phyloP scores from a whole-genome alignment of 2,888 invertebrate species.

The Pandemis corylana region DNA sequence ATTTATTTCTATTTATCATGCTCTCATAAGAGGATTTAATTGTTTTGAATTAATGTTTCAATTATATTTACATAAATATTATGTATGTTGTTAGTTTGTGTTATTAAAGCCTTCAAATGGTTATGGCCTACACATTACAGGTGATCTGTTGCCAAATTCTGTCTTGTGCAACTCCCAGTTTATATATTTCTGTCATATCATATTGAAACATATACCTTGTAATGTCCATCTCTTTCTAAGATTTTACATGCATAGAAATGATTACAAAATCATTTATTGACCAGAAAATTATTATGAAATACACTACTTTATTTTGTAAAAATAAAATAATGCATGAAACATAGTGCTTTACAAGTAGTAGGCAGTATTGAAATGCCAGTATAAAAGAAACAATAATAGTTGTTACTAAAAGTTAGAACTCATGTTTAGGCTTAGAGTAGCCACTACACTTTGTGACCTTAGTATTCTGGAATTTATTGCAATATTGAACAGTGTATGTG shows the following conservation, averaged over 20 bases:
- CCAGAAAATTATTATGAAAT: background rate
- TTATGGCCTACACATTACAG: conserved; percentile 20
- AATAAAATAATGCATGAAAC: background rate
- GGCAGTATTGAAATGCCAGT: conserved; percentile 14
- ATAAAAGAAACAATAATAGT: conserved; percentile 29
- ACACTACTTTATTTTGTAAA: background rate
- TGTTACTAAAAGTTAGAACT: conserved; percentile 8
- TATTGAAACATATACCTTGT: background rate
- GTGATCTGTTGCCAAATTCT: background rate
- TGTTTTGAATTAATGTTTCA: background rate
- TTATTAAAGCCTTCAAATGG: conserved; percentile 7
- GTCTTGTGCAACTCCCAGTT: background rate
- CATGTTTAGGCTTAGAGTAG: conserved; percentile 14
- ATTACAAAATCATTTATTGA: background rate
- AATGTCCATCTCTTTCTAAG: background rate
- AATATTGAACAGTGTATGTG: conserved; percentile 20
- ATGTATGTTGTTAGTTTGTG: conserved; percentile 9
- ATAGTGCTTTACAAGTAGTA: conserved; percentile 9
- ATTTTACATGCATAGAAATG: background rate
- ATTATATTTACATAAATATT: conserved; percentile 1
- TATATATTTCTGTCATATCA: background rate
- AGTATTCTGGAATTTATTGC: conserved; percentile 18
- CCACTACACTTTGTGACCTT: conserved; percentile 6
- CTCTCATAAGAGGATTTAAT: background rate
- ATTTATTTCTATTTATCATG: background rate